Conservation (phyloP, 2,888 invertebrate genomes). For the Pomacea canaliculata region DNA sequence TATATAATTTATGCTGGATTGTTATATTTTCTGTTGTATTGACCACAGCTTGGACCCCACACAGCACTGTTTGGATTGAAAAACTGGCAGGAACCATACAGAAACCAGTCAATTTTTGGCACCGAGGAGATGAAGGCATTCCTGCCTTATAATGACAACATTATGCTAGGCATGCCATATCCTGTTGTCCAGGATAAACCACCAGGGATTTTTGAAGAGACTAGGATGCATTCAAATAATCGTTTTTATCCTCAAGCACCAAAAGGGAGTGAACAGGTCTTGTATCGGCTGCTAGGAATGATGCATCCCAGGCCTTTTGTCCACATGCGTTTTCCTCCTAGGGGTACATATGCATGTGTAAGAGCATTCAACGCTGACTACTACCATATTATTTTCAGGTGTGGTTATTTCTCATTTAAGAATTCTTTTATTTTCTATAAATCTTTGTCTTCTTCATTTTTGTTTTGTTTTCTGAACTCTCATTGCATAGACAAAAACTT, state of each 20-base stretch:
- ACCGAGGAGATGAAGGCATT: slow-evolving; percentile 55
- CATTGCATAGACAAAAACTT: not conserved
- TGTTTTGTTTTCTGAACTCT: no score
- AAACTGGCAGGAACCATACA: slow-evolving; percentile 48
- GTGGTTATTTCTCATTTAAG: slow-evolving; percentile 1
- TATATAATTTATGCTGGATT: no score
- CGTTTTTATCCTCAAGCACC: slow-evolving; percentile 59
- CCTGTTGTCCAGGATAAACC: slow-evolving; percentile 29
- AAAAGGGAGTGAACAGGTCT: slow-evolving; percentile 40
- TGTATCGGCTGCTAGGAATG: slow-evolving; percentile 61
- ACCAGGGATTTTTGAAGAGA: slow-evolving; percentile 20
- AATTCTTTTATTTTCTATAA: not conserved
- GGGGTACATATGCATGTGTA: slow-evolving; percentile 59
- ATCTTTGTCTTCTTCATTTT: not conserved
- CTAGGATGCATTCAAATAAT: slow-evolving; percentile 46
- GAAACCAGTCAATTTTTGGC: slow-evolving; percentile 51
- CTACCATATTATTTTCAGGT: slow-evolving; percentile 67
- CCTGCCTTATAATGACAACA: slow-evolving; percentile 43
- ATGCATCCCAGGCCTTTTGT: slow-evolving; percentile 68
- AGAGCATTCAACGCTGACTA: slow-evolving; percentile 59
- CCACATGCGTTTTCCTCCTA: slow-evolving; percentile 61
- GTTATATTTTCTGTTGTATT: no score
- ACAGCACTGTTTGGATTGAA: slow-evolving; percentile 53
- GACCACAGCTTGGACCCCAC: slow-evolving; percentile 27
- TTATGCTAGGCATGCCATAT: slow-evolving; percentile 35